These are phyloP conservation scores for Tarsius wallacei DNA, from an alignment of 2,797 vertebrate genomes.

Conservation along the genomic window DNA sequence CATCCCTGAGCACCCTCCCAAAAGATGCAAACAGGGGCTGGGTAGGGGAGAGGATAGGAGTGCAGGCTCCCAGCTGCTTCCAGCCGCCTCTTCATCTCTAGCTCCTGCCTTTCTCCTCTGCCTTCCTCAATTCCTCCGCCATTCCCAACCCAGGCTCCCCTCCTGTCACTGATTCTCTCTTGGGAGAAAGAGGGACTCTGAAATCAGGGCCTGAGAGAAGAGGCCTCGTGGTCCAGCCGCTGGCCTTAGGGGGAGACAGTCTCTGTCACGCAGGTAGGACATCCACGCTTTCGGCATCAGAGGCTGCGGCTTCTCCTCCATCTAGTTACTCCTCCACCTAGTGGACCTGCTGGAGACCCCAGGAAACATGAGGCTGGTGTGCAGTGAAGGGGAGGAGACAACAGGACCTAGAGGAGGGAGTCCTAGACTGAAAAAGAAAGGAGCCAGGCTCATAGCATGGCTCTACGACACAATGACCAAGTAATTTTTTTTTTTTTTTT, in stretches of 20 bases:
- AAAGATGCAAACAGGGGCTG: background rate
- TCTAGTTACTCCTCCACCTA: background rate
- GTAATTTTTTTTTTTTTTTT: background rate
- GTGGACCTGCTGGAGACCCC: constrained; percentile 66
- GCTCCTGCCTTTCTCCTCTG: background rate
- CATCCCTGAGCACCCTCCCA: background rate
- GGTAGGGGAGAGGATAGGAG: no score
- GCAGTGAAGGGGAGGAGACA: background rate
- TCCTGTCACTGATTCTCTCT: background rate
- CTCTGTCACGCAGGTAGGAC: background rate
- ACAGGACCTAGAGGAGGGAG: background rate
- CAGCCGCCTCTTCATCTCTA: background rate
- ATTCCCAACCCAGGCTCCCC: background rate
- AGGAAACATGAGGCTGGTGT: background rate
- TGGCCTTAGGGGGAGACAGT: background rate
- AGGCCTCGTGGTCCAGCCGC: background rate
- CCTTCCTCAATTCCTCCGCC: background rate
- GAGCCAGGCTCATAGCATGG: no score
- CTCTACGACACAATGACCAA: background rate
- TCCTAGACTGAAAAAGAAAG: background rate
- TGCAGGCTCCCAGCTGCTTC: background rate
- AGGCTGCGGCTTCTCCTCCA: background rate
- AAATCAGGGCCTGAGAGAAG: background rate
- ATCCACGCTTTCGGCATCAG: background rate
- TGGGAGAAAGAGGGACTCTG: background rate